Base-by-base conservation (phyloP, 2,113 vertebrate species). In the Epinephelus lanceolatus region DNA sequence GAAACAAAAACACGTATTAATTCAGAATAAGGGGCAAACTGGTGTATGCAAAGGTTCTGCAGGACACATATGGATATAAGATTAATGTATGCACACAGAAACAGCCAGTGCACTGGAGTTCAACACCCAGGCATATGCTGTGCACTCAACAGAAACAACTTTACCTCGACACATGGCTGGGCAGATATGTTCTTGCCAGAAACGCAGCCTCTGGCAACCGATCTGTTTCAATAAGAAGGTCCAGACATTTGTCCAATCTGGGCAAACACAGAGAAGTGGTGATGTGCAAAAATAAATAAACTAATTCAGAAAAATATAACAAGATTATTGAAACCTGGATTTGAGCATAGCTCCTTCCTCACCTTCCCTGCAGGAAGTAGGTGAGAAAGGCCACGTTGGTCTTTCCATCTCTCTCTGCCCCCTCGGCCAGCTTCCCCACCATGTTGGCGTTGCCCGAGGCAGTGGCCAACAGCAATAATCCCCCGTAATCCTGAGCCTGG, bases 361-460 rank as follows among this genome's bases (percentile, higher is more conserved):
- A 99, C 98, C 96, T 97, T 86, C 98, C 97, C 94, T 99, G 97
- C 87, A 99, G 87, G 90, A 99, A 98, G 90, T 97, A 98, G 90
- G 97, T 97, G 93, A 99, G 96, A 87, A 99, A 99, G 0, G 98
- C 98, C 65, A 99, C 97, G 0, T 99, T 99, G 91, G 98, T 99
- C 93, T 98, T 98, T 89, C 97, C 97, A 3, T 98, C 97, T 78
- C 94, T 96, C 86, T 99, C 98, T 0, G 98, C 97, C 1, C 95
- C 97, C 86, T 98, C 97, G 0, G 97, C 97, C 69, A 99, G 86
- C 71, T 97, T 98, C 90, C 95, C 96, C 85, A 99, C 97, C 97
- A 98, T 99, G 73, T n/a, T 80, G 4, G 96, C 93, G 0, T 98
- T 99, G 76, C 98, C 97, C 0, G 98, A 99, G 61, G 97, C 96